Evolutionary conservation across 1,140 invertebrate species (phyloP).

Genomic region (Ceratosolen fusciceps): DNA sequence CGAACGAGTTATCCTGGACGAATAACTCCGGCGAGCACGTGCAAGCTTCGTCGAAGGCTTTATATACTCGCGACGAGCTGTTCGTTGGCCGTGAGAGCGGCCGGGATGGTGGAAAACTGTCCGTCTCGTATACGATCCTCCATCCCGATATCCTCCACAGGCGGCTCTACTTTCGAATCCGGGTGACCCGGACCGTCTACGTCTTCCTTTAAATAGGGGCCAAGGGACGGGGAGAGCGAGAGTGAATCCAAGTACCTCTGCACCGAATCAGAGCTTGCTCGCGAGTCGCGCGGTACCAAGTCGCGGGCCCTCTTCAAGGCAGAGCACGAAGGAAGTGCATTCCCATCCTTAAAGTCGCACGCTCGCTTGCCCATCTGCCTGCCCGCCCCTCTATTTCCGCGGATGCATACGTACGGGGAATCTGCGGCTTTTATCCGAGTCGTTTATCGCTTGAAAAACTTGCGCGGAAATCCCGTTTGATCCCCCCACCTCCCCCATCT

Average conservation of each 20-base stretch:
- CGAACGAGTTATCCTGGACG: not conserved
- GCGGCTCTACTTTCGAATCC: not conserved
- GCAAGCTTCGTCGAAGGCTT: not conserved
- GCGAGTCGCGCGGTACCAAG: not conserved
- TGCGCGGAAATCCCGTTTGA: not conserved
- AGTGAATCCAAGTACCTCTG: not conserved
- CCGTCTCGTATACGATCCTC: not conserved
- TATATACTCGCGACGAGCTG: not conserved
- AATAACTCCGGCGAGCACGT: not conserved
- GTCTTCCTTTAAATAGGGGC: not conserved
- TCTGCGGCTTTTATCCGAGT: not conserved
- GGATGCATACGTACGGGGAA: not conserved
- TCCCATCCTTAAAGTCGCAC: not conserved
- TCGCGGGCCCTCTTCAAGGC: not conserved
- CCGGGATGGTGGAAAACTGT: not conserved
- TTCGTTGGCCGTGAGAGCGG: not conserved
- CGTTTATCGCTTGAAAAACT: constrained; percentile 15
- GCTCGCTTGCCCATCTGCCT: not conserved
- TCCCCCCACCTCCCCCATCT: not conserved
- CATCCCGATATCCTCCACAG: not conserved
- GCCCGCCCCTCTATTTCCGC: not conserved
- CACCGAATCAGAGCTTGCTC: not conserved
- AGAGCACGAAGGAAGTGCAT: not conserved
- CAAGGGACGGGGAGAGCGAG: not conserved
- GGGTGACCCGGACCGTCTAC: not conserved